These are phyloP conservation scores for Rhabdophis nuchalis DNA, from an alignment of 2,797 vertebrate genomes.

Conservation along the genomic window DNA sequence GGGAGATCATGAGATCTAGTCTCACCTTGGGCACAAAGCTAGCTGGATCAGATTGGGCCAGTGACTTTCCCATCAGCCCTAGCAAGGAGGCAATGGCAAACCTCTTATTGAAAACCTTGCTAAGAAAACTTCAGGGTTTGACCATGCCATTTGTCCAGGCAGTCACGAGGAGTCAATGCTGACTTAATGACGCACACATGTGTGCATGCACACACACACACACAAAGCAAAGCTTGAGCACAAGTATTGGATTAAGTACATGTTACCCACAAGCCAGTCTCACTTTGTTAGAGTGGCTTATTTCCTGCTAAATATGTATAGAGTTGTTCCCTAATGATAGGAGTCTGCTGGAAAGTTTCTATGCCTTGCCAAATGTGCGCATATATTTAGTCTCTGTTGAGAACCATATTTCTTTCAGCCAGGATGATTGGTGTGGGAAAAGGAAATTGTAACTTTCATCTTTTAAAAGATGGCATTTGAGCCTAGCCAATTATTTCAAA, in stretches of 20 bases:
- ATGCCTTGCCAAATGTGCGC: not conserved
- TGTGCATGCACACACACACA: not conserved
- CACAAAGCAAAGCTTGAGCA: not conserved
- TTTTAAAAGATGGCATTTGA: constrained; percentile 44
- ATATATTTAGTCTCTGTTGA: not conserved
- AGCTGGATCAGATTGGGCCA: not conserved
- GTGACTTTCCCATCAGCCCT: not conserved
- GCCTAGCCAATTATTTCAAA: constrained; percentile 54
- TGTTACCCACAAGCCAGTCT: not conserved
- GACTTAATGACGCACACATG: not conserved
- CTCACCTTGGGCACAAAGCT: not conserved
- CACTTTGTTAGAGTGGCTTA: not conserved
- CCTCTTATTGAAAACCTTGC: not conserved
- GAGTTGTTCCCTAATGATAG: not conserved
- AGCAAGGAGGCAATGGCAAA: not conserved
- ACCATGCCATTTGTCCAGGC: not conserved
- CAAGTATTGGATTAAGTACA: not conserved
- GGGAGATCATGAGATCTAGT: not conserved
- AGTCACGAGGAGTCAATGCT: not conserved
- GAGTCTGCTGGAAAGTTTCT: not conserved
- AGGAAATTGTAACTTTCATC: constrained; percentile 6
- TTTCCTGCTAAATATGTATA: not conserved
- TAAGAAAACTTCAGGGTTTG: not conserved
- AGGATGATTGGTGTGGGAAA: not conserved
- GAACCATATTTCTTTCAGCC: not conserved